Evolutionary conservation across 2,113 vertebrate species (phyloP).

Genomic region (Ailuropoda melanoleuca): DNA sequence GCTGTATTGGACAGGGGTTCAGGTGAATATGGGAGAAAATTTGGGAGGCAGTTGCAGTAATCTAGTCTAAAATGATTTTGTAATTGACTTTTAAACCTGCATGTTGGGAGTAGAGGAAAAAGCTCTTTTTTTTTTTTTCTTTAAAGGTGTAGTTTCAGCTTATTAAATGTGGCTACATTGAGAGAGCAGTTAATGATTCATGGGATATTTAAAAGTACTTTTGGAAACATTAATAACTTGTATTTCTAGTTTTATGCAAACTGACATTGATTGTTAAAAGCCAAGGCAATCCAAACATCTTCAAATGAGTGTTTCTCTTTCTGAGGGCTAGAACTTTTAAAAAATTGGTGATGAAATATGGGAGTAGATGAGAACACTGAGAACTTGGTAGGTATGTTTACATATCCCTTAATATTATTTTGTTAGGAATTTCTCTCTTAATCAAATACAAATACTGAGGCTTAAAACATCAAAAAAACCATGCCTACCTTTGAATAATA

Average conservation of each 20-base stretch:
- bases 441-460: not conserved
- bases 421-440: slow-evolving; percentile 39
- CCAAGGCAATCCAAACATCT: not conserved
- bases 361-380: not conserved
- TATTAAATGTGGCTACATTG: not conserved
- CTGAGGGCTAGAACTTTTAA: not conserved
- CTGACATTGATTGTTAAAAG: not conserved
- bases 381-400: slow-evolving; percentile 5
- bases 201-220: not conserved
- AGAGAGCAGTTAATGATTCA: not conserved
- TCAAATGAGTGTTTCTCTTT: not conserved
- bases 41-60: not conserved
- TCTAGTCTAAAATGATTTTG: not conserved
- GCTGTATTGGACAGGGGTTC: not conserved
- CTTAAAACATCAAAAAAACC: not conserved
- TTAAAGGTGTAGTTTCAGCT: not conserved
- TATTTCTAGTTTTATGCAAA: slow-evolving; percentile 21
- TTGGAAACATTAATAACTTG: not conserved
- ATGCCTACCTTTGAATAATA: not conserved
- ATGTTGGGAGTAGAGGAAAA: not conserved
- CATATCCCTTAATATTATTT: not conserved
- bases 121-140: not conserved
- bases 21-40: not conserved
- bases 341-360: not conserved
- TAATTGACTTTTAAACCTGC: not conserved